These are phyloP conservation scores for Latrodectus geometricus DNA, from an alignment of 1,140 invertebrate species.

Conservation along the genomic window DNA sequence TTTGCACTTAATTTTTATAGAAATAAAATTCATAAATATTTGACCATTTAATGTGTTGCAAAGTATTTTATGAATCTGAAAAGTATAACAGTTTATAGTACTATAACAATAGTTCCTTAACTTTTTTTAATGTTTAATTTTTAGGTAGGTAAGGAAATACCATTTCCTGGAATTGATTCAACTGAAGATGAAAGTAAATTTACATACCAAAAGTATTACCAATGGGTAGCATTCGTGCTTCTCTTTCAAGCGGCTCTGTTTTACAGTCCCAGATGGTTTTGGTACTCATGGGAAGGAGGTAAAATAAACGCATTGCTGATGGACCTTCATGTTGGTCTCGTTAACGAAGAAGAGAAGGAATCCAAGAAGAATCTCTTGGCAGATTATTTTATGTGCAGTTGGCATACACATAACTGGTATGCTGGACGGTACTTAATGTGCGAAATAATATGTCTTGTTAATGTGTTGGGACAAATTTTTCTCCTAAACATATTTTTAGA, in stretches of 20 bases:
- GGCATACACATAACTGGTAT: conserved; percentile 79
- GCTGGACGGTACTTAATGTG: conserved; percentile 87
- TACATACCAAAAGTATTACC: conserved; percentile 77
- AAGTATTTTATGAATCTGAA: no score
- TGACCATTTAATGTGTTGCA: no score
- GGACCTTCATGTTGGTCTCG: conserved; percentile 66
- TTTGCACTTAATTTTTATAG: no score
- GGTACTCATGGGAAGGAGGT: conserved; percentile 67
- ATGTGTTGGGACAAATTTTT: conserved; percentile 70
- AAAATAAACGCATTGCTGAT: conserved; percentile 53
- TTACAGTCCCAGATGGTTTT: conserved; percentile 67
- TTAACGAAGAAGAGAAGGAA: conserved; percentile 73
- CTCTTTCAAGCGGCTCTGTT: conserved; percentile 66
- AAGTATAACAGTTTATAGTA: no score
- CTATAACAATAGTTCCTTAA: no score
- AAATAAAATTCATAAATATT: no score
- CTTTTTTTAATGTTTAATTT: neutral
- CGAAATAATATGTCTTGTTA: conserved; percentile 72
- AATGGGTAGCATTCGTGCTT: conserved; percentile 80
- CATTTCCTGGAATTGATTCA: conserved; percentile 48
- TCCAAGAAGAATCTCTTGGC: conserved; percentile 75
- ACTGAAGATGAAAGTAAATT: neutral
- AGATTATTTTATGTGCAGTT: conserved; percentile 77
- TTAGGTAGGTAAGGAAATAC: conserved; percentile 48
- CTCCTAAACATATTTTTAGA: conserved; percentile 96